Evolutionary conservation across 2,797 vertebrate genomes (phyloP).

Genomic region (Kryptolebias ocellatus): DNA sequence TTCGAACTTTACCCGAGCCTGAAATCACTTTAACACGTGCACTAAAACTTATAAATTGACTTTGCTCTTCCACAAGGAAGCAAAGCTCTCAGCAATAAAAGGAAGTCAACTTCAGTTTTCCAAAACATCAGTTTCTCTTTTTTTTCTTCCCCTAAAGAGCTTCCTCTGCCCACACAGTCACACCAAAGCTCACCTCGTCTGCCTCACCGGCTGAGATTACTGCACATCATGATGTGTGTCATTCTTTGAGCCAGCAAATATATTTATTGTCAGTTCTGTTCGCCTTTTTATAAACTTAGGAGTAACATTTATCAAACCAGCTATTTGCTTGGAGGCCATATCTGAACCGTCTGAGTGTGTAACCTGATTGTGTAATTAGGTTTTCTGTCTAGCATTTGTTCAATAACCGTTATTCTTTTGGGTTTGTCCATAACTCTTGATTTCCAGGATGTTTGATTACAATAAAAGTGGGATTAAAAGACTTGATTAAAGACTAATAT

Average conservation of each 20-base stretch:
- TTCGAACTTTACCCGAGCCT: not conserved
- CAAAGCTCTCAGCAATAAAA: not conserved
- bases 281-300: no score
- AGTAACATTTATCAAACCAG: no score
- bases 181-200: conserved; percentile 23
- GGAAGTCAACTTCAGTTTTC: conserved; percentile 6
- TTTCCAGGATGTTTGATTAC: no score
- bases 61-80: not conserved
- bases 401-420: no score
- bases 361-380: no score
- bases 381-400: no score
- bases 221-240: not conserved
- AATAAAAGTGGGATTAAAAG: no score
- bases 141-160: conserved; percentile 16
- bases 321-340: no score
- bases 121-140: conserved; percentile 17
- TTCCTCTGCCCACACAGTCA: conserved; percentile 16
- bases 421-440: no score
- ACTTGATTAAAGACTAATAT: conserved; percentile 29
- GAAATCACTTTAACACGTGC: not conserved
- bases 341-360: no score
- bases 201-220: conserved; percentile 33
- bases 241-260: not conserved
- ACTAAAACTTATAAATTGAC: not conserved
- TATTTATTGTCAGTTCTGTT: no score